Evolutionary conservation across 2,113 vertebrate genomes (phyloP).

Genomic region (Balaenoptera acutorostrata): DNA sequence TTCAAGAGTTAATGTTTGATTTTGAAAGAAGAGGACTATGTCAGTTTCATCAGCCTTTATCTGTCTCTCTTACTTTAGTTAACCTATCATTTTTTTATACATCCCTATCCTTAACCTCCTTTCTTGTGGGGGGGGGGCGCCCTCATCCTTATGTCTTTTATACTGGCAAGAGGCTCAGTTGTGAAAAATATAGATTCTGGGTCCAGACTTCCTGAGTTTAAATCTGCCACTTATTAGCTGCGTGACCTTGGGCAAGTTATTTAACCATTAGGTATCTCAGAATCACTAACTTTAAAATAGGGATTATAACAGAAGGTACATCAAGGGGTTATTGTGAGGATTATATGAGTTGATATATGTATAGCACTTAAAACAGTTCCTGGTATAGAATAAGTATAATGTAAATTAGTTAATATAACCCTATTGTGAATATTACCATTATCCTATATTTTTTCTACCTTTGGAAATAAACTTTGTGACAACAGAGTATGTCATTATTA

Average conservation of each 20-base stretch:
- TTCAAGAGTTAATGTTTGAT: neutral
- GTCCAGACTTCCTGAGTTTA: neutral
- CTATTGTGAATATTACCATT: too few relatives aligned
- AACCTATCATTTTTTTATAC: neutral
- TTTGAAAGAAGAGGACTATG: neutral
- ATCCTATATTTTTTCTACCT: too few relatives aligned
- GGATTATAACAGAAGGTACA: neutral
- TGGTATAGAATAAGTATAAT: too few relatives aligned
- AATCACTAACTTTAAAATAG: neutral
- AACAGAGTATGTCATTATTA: too few relatives aligned
- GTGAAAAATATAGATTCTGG: neutral
- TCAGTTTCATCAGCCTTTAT: neutral
- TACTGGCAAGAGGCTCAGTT: neutral
- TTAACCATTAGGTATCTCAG: neutral
- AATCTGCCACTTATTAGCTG: neutral
- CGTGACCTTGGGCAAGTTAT: neutral
- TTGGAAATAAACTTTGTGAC: too few relatives aligned
- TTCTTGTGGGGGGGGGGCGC: neutral
- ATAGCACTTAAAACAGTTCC: too few relatives aligned
- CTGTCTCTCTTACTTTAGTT: neutral
- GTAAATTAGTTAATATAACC: too few relatives aligned
- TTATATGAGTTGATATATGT: too few relatives aligned
- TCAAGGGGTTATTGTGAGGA: neutral
- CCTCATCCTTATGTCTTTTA: neutral
- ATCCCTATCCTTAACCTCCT: neutral